Evolutionary conservation across 1,140 invertebrate genomes (phyloP), one percentile per base, ranked within the genome.

Genomic region (Drosophila athabasca): DNA sequence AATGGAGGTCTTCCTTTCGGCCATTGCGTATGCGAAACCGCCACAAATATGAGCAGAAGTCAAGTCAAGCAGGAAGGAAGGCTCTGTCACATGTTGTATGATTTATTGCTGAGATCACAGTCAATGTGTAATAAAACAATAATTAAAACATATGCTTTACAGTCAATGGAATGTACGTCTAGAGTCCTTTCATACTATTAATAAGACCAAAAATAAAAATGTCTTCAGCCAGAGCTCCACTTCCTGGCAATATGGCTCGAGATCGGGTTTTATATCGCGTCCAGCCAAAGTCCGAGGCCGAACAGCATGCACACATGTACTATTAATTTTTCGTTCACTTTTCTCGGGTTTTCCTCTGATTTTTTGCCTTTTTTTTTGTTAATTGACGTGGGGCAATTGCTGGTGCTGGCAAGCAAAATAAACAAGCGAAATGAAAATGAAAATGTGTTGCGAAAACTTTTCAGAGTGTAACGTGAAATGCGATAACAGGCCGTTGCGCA

Each of bases 401-500:
- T 45, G 43, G 39, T 19, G 59, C 46, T 26, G 15, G 50, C 61
- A 62, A 57, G 39, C 48, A 71, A 70, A 64, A 71, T 68, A 68
- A 68, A 75, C 19, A 64, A 39, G 61, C 53, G 39, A 48, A 62
- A 71, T 64, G 31, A 39, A 39, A 39, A 39, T 59, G 39, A 62
- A 68, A 52, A 52, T 65, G 31, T 68, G 43, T 69, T 76, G 60
- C 74, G 66, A 82, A 87, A 79, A 88, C 62, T 87, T 79, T 87
- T 87, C 61, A 88, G 78, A 88, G 79, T 87, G 78, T 88, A 87
- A 88, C 82, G 83, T 58, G 49, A 87, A 85, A 75, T 88, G 70
- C 83, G 83, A 79, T 88, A 88, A 88, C 83, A 88, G 71, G 57
- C 67, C 48, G 71, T 48, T 70, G 82, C 82, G 58, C 62, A 66